Evolutionary conservation across 2,888 invertebrate genomes (phyloP).

Genomic region (Scelioninae gen. 1): DNA sequence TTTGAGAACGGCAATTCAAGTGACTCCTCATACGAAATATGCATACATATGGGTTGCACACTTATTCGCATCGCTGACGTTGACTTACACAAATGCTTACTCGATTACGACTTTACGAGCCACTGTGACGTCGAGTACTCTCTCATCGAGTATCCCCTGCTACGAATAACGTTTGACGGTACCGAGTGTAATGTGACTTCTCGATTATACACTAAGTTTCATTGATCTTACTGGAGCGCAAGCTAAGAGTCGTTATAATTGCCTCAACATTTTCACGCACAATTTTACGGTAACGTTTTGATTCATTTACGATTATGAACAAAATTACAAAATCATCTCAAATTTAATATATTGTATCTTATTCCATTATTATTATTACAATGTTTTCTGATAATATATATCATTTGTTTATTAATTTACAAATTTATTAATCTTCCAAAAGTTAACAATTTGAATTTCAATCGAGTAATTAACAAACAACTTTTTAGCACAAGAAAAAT

Average conservation of each 20-base stretch:
- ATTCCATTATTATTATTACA: no score
- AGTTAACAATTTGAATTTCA: no score
- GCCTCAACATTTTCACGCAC: constrained; percentile 4
- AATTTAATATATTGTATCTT: no score
- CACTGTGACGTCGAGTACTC: constrained; percentile 60
- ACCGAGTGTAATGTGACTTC: constrained; percentile 60
- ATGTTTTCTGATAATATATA: no score
- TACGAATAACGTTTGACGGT: constrained; percentile 46
- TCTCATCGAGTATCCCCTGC: constrained; percentile 48
- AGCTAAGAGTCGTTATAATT: constrained; percentile 9
- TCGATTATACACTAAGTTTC: constrained; percentile 52
- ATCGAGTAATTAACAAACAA: no score
- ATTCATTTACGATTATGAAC: no score
- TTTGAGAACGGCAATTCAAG: constrained; percentile 59
- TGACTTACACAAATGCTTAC: constrained; percentile 62
- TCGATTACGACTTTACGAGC: constrained; percentile 65
- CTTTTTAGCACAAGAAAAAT: no score
- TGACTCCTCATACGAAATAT: constrained; percentile 59
- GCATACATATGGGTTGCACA: constrained; percentile 67
- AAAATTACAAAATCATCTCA: no score
- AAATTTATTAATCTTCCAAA: no score
- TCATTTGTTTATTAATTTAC: no score
- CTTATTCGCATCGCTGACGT: constrained; percentile 66
- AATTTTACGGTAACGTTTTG: constrained; percentile 1
- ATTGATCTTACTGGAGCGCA: constrained; percentile 46